phyloP scores from a whole-genome alignment of 2,888 invertebrate species.

The Polydesmus complanatus region DNA sequence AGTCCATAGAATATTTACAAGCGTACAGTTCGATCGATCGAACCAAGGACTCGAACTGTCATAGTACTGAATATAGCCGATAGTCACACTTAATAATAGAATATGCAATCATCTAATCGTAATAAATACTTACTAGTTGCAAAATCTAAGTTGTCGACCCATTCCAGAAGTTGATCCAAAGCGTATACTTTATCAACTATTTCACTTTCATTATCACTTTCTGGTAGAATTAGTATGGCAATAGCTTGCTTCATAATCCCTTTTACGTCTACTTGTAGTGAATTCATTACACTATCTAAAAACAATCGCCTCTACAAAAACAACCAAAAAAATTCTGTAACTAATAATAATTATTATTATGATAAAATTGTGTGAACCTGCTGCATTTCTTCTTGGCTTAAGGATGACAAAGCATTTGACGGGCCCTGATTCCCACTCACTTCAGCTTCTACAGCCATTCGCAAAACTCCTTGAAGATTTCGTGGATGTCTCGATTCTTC shows the following conservation, averaged over 20 bases:
- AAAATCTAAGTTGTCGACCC: constrained; percentile 59
- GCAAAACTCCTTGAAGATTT: constrained; percentile 45
- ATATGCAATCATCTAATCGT: background rate
- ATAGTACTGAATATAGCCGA: too few relatives aligned
- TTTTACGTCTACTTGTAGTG: constrained; percentile 53
- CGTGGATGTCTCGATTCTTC: constrained; percentile 20
- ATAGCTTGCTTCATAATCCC: constrained; percentile 50
- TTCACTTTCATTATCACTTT: constrained; percentile 39
- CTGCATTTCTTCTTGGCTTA: constrained; percentile 48
- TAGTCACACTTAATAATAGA: background rate
- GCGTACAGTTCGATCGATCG: too few relatives aligned
- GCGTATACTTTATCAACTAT: constrained; percentile 46
- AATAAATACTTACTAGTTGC: constrained; percentile 53
- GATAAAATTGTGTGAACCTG: background rate
- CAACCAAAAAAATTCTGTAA: background rate
- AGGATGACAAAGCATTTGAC: constrained; percentile 38
- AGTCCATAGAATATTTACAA: too few relatives aligned
- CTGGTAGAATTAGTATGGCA: constrained; percentile 39
- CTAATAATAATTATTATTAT: background rate
- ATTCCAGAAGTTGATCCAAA: constrained; percentile 51
- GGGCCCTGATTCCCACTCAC: too few relatives aligned
- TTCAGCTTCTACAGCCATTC: constrained; percentile 55
- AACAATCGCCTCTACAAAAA: constrained; percentile 47
- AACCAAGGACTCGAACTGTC: too few relatives aligned
- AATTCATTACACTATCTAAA: constrained; percentile 53